phyloP scores from a whole-genome alignment of 2,113 vertebrate species.

The Solea solea region DNA sequence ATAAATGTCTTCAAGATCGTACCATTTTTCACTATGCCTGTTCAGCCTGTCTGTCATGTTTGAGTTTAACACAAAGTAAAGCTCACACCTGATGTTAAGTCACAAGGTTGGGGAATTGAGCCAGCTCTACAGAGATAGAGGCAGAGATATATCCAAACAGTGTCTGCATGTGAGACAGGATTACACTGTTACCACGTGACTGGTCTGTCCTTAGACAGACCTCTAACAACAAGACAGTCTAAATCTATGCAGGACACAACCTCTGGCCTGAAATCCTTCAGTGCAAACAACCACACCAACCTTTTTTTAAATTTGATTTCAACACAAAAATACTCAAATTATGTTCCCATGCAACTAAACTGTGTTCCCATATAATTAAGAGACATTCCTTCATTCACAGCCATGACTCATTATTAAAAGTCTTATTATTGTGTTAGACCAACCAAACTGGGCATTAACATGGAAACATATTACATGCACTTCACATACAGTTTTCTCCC shows the following conservation, averaged over 20 bases:
- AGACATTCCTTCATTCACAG: too few species aligned
- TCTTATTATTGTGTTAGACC: too few species aligned
- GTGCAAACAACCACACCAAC: constrained; percentile 33
- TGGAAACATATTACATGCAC: too few species aligned
- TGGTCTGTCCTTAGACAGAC: constrained; percentile 65
- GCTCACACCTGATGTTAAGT: constrained; percentile 42
- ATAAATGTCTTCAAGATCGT: not conserved
- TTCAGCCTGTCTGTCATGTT: constrained; percentile 8
- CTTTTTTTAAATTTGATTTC: not conserved
- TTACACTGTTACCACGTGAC: constrained; percentile 78
- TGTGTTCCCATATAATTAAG: too few species aligned
- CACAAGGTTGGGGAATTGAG: constrained; percentile 57
- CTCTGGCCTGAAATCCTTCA: constrained; percentile 18
- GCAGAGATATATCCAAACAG: constrained; percentile 53
- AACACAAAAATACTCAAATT: too few species aligned
- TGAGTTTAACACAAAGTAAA: constrained; percentile 16
- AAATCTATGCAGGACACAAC: constrained; percentile 53
- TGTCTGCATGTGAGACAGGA: constrained; percentile 75
- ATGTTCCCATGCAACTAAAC: too few species aligned
- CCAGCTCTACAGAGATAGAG: constrained; percentile 53
- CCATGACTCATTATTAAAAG: too few species aligned
- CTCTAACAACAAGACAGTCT: constrained; percentile 60
- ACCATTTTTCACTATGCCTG: not conserved
- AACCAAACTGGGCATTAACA: too few species aligned
- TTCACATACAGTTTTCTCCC: too few species aligned